Evolutionary conservation across 2,113 vertebrate genomes (phyloP).

Genomic region (Castor canadensis): DNA sequence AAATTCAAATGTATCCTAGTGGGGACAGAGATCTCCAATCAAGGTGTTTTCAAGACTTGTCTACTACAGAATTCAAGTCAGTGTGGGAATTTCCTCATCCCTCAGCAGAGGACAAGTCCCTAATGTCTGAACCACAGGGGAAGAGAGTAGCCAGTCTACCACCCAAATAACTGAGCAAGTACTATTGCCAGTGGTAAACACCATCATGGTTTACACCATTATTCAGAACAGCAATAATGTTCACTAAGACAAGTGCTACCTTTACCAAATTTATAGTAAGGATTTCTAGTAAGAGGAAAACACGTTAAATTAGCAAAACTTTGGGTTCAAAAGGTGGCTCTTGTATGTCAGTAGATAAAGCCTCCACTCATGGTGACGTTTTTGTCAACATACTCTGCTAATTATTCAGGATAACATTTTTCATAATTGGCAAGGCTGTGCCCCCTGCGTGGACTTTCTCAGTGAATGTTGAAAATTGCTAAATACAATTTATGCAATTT

Average conservation of each 20-base stretch:
- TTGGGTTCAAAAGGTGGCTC: slow-evolving; percentile 37
- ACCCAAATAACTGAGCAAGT: background rate
- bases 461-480: slow-evolving; percentile 60
- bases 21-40: background rate
- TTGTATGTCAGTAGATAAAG: background rate
- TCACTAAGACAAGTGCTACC: background rate
- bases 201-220: background rate
- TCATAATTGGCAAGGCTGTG: slow-evolving; percentile 71
- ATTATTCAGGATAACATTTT: slow-evolving; percentile 74
- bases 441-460: slow-evolving; percentile 33
- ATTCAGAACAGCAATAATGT: background rate
- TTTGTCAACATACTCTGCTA: slow-evolving; percentile 69
- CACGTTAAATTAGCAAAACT: slow-evolving; percentile 50
- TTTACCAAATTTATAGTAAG: background rate
- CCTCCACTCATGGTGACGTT: slow-evolving; percentile 8
- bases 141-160: background rate
- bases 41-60: background rate
- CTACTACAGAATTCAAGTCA: background rate
- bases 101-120: background rate
- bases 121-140: background rate
- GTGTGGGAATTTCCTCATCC: background rate
- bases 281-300: slow-evolving; percentile 20
- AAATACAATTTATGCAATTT: slow-evolving; percentile 70
- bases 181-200: background rate
- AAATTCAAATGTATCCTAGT: background rate